These are phyloP conservation scores for Colossoma macropomum DNA, from an alignment of 2,113 vertebrate genomes.

Conservation along the genomic window DNA sequence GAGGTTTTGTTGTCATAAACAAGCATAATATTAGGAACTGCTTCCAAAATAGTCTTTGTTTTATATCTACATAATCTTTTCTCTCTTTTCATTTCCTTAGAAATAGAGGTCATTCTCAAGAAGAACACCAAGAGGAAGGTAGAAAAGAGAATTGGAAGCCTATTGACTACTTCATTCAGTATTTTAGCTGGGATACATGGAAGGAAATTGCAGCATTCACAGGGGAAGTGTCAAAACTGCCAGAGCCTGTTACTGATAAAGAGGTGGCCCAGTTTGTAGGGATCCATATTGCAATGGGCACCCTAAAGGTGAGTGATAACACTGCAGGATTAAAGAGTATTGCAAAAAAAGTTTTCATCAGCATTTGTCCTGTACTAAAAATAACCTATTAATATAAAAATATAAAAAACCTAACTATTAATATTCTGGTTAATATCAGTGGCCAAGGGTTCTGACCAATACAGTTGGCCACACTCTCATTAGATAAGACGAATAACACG, in stretches of 20 bases:
- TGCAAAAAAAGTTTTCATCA: no score
- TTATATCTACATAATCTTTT: background rate
- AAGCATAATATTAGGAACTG: background rate
- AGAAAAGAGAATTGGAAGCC: slow-evolving; percentile 58
- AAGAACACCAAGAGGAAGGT: background rate
- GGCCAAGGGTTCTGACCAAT: no score
- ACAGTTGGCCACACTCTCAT: no score
- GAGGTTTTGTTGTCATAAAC: background rate
- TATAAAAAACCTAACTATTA: no score
- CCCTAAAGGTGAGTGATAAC: slow-evolving; percentile 73
- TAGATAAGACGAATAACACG: no score
- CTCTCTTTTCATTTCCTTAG: background rate
- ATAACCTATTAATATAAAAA: no score
- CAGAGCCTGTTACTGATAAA: slow-evolving; percentile 60
- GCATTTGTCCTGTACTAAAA: no score
- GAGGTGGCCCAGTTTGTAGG: slow-evolving; percentile 78
- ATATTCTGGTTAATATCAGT: no score
- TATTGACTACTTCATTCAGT: slow-evolving; percentile 74
- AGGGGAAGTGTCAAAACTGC: slow-evolving; percentile 53
- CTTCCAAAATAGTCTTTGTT: background rate
- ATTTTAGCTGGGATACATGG: slow-evolving; percentile 76
- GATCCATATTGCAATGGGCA: slow-evolving; percentile 83
- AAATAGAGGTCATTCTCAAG: background rate
- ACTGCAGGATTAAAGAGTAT: background rate
- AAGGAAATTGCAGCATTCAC: slow-evolving; percentile 70